These are phyloP conservation scores for Deilephila porcellus DNA, from an alignment of 2,888 invertebrate genomes.

Conservation along the genomic window DNA sequence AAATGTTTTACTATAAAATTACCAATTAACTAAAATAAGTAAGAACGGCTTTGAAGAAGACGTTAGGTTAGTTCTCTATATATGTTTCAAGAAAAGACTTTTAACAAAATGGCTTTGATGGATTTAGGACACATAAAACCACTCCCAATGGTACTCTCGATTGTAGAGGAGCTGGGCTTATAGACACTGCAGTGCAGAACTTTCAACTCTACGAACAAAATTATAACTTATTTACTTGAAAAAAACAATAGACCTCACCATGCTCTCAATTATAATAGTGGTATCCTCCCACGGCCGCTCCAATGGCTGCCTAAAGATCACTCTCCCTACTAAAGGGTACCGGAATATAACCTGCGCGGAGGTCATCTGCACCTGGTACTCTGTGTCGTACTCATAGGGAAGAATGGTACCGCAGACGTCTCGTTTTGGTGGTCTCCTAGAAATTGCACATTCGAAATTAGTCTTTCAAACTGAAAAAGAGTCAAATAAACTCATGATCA, in stretches of 20 bases:
- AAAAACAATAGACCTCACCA: constrained; percentile 57
- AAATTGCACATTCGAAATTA: background rate
- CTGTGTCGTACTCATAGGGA: constrained; percentile 86
- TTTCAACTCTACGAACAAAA: background rate
- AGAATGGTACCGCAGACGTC: constrained; percentile 86
- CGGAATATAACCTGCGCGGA: constrained; percentile 93
- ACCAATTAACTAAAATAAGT: too few species aligned
- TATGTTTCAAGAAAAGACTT: too few species aligned
- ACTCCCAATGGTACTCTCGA: too few species aligned
- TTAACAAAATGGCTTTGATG: too few species aligned
- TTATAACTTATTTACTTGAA: background rate
- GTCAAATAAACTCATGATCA: too few species aligned
- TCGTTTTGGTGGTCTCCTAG: constrained; percentile 64
- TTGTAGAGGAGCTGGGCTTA: too few species aligned
- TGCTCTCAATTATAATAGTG: constrained; percentile 90
- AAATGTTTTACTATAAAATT: too few species aligned
- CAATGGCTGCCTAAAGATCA: constrained; percentile 91
- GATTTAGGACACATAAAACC: too few species aligned
- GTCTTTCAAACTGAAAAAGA: too few species aligned
- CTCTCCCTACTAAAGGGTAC: constrained; percentile 94
- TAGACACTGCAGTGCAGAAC: too few species aligned
- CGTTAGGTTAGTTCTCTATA: too few species aligned
- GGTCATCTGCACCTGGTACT: constrained; percentile 88
- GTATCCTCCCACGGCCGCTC: constrained; percentile 94
- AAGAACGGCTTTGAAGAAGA: too few species aligned